Evolutionary conservation across 2,113 vertebrate species (phyloP), one percentile per base, ranked within the genome.

Genomic region (Brachionichthys hirsutus): DNA sequence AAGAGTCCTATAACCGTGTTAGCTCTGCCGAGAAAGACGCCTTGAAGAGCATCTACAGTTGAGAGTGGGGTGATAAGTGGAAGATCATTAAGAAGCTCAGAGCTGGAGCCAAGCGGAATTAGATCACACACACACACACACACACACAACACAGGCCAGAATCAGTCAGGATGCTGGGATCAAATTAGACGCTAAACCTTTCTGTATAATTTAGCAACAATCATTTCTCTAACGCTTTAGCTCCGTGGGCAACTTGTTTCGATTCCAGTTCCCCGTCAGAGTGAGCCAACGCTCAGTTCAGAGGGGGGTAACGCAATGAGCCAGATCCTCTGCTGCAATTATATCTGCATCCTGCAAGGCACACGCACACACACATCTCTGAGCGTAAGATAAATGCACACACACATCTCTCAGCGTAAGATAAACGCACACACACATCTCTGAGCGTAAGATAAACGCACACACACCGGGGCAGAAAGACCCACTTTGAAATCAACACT

Each of bases 271-370:
- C 75, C 40, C 34, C 77, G 68, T 52, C 62, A 73, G 70, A 75
- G 36, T 12, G 61, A 79, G 70, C 75, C 78, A 57, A 72, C 6
- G 40, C 67, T 78, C 55, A 19, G 76, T 82, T 75, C 73, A 80
- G 68, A 70, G 66, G 66, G 5, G 72, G 52, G 74, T 30, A 61
- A 75, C 61, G 79, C 77, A 75, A 77, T 89, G 87, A 89, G 69
- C 87, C 83, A 88, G 81, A 87, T 77, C 79, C 80, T 77, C 75
- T 57, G 78, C 74, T 75, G 79, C 82, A 85, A 88, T 89, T 89
- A 88, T 87, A 87, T 78, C 83, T 79, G 81, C 79, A 85, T 86
- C 83, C 85, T 85, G 81, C 78, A 77, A 75, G 82, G 62, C 58
- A 71, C 78, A 65, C 69, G 74, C 46, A 70, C 53, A 56, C 61